These are phyloP conservation scores for Erythrocercus mccallii DNA, from an alignment of 2,113 vertebrate species.

Conservation along the genomic window DNA sequence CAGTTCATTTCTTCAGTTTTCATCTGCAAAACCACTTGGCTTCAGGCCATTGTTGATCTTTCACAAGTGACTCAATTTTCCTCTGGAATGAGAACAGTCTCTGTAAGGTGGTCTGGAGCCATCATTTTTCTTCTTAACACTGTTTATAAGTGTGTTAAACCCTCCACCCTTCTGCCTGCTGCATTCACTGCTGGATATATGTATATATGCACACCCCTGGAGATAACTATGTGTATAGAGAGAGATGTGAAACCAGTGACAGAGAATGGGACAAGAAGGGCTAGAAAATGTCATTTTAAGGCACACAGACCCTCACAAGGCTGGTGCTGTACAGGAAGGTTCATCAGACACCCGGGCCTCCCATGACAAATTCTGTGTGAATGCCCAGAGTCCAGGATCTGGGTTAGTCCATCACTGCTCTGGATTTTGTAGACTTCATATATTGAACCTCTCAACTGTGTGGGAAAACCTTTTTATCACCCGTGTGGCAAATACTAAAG, in stretches of 20 bases:
- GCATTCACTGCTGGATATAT: background rate
- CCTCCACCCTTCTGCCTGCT: background rate
- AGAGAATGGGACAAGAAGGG: background rate
- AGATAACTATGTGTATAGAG: background rate
- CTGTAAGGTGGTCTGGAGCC: background rate
- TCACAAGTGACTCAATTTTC: background rate
- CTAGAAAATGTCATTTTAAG: background rate
- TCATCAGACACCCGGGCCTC: background rate
- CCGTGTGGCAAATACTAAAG: background rate
- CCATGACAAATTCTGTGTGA: background rate
- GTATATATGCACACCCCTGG: rapidly evolving
- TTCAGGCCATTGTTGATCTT: background rate
- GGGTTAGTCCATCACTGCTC: background rate
- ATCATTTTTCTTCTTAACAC: background rate
- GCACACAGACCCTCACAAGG: background rate
- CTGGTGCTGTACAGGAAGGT: background rate
- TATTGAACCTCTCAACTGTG: background rate
- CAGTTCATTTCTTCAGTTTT: background rate
- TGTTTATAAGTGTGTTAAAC: background rate
- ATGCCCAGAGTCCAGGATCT: background rate
- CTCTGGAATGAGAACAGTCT: background rate
- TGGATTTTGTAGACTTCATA: background rate
- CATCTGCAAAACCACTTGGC: background rate
- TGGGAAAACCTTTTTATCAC: background rate
- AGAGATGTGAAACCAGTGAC: background rate